phyloP scores from a whole-genome alignment of 2,113 vertebrate species.

The Dasyornis broadbenti region DNA sequence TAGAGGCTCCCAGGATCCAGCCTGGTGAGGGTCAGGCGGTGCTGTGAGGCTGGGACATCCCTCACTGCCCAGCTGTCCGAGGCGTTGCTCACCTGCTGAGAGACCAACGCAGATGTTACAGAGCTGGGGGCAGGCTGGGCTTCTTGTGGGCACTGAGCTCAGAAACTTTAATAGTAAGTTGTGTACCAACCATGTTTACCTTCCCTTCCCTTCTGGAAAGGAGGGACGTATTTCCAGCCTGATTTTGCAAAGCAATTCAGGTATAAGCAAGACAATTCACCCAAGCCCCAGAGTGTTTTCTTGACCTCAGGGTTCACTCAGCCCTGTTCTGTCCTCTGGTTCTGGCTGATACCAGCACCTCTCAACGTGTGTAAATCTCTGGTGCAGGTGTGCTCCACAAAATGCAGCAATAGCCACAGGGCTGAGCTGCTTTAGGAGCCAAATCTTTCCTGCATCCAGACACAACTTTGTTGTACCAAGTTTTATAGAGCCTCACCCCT shows the following conservation, averaged over 20 bases:
- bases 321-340: background rate
- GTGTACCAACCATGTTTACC: background rate
- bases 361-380: background rate
- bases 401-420: background rate
- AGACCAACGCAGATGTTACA: background rate
- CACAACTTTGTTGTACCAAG: background rate
- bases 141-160: background rate
- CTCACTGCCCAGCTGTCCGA: slow-evolving; percentile 82
- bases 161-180: background rate
- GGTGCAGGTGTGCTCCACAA: fast-evolving
- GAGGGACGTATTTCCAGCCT: background rate
- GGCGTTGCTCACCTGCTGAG: slow-evolving; percentile 80
- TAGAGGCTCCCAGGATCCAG: slow-evolving; percentile 92
- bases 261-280: background rate
- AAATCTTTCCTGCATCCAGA: background rate
- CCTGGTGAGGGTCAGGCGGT: slow-evolving; percentile 83
- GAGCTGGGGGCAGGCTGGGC: background rate
- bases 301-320: background rate
- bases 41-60: slow-evolving; percentile 81
- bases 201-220: background rate
- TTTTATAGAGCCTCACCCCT: background rate
- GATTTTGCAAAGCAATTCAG: background rate
- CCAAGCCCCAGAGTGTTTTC: background rate
- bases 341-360: background rate
- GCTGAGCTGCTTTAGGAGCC: background rate